Percentiles rank a stretch among this genome's conserved stretches.
phyloP scores from a whole-genome alignment of 2,797 vertebrate species.

The Hoplostethus atlanticus region DNA sequence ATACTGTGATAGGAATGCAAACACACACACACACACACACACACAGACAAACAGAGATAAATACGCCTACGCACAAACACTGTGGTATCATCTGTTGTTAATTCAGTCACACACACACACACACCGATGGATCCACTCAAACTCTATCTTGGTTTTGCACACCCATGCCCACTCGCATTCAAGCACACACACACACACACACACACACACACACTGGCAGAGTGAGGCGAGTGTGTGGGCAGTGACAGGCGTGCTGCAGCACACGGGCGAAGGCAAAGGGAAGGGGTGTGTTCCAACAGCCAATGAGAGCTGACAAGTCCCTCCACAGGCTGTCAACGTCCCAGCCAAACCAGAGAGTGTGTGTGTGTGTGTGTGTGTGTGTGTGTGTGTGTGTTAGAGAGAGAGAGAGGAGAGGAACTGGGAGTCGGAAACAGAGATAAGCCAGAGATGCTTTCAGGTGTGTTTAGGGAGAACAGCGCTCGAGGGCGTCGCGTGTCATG shows the following conservation, averaged over 20 bases:
- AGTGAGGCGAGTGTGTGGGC: slow-evolving; percentile 46
- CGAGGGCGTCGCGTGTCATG: too few relatives aligned
- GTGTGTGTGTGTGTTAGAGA: neutral
- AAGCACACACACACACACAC: slow-evolving; percentile 18
- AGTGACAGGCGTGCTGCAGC: slow-evolving; percentile 49
- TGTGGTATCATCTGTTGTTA: too few relatives aligned
- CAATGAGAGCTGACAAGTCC: slow-evolving; percentile 65
- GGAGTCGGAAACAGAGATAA: slow-evolving; percentile 1
- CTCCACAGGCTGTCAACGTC: slow-evolving; percentile 39
- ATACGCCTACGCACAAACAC: neutral
- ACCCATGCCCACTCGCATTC: neutral
- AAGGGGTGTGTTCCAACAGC: slow-evolving; percentile 47
- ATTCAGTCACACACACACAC: too few relatives aligned
- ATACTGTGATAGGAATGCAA: neutral
- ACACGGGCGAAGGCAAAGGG: slow-evolving; percentile 35
- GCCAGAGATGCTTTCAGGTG: neutral
- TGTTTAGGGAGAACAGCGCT: neutral
- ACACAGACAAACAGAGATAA: neutral
- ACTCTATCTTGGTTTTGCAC: neutral
- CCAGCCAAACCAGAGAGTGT: slow-evolving; percentile 1
- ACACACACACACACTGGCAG: neutral
- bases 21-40: slow-evolving; percentile 11
- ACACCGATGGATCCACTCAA: too few relatives aligned
- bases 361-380: neutral
- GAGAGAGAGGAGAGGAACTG: neutral